Conservation (phyloP, 1,140 invertebrate species). For the Lasioglossum albipes region DNA sequence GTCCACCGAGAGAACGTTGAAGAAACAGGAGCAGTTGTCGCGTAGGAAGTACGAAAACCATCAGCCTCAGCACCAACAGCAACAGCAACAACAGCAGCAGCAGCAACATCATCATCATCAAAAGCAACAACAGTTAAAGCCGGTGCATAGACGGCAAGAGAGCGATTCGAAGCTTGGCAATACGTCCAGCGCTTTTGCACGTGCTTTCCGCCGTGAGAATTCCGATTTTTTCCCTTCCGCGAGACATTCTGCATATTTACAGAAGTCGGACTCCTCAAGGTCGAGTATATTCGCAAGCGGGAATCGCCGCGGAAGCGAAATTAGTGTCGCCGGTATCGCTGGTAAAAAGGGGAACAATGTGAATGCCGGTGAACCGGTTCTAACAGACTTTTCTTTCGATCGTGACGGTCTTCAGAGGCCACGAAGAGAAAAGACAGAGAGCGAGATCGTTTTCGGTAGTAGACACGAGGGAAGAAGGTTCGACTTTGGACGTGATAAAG, state of each 20-base stretch:
- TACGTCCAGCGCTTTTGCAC: constrained; percentile 82
- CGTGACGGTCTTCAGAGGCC: constrained; percentile 82
- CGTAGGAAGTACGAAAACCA: constrained; percentile 65
- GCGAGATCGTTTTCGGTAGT: constrained; percentile 88
- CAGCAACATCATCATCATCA: constrained; percentile 63
- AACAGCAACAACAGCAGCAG: constrained; percentile 72
- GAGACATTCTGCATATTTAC: constrained; percentile 87
- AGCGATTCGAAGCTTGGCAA: constrained; percentile 84
- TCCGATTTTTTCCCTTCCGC: constrained; percentile 89
- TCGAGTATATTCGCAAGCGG: constrained; percentile 82
- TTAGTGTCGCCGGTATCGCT: constrained; percentile 75
- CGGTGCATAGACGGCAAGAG: constrained; percentile 82
- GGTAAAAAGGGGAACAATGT: constrained; percentile 76
- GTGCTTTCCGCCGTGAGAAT: constrained; percentile 89
- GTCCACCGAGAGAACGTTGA: constrained; percentile 69
- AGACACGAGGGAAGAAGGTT: constrained; percentile 75
- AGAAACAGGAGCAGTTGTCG: constrained; percentile 64
- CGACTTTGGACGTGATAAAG: constrained; percentile 77
- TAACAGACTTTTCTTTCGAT: constrained; percentile 86
- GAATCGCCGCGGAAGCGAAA: constrained; percentile 83
- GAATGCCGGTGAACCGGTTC: constrained; percentile 83
- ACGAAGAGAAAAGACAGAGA: constrained; percentile 91
- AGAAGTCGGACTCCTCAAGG: constrained; percentile 80
- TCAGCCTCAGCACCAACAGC: constrained; percentile 58
- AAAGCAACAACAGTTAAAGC: constrained; percentile 73